Evolutionary conservation across 1,140 invertebrate species (phyloP).

Genomic region (Centruroides sculpturatus): DNA sequence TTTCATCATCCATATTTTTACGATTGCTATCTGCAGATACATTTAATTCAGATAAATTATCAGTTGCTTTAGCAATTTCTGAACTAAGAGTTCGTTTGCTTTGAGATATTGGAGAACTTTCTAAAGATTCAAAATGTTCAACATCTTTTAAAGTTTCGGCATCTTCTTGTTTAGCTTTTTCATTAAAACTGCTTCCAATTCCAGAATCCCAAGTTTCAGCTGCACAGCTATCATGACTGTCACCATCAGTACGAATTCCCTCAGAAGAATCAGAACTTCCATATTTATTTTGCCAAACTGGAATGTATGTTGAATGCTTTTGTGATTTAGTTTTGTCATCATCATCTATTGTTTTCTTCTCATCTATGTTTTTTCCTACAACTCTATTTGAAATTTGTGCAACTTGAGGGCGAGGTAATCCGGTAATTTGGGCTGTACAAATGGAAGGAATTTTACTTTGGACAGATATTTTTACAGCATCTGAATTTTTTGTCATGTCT

Average conservation of each 20-base stretch:
- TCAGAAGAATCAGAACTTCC: background rate
- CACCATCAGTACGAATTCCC: background rate
- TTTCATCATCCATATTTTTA: background rate
- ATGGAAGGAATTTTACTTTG: background rate
- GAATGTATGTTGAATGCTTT: background rate
- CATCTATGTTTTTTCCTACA: too few relatives aligned
- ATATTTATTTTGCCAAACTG: slow-evolving; percentile 6
- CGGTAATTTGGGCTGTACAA: background rate
- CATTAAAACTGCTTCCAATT: slow-evolving; percentile 9
- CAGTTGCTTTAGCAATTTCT: background rate
- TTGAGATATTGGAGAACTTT: slow-evolving; percentile 1
- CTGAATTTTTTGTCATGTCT: slow-evolving; percentile 8
- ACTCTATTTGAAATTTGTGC: background rate
- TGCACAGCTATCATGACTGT: slow-evolving; percentile 6
- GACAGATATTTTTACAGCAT: background rate
- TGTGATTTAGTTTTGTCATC: background rate
- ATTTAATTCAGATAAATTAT: background rate
- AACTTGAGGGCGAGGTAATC: background rate
- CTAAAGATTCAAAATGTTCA: slow-evolving; percentile 8
- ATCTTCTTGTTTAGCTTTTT: slow-evolving; percentile 12
- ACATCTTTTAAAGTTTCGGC: slow-evolving; percentile 12
- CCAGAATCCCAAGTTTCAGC: slow-evolving; percentile 10
- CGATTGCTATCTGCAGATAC: background rate
- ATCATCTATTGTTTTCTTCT: too few relatives aligned
- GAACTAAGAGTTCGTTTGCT: background rate